A percentile compares a stretch with the other conserved stretches of the same genome.
These are phyloP conservation scores for Nymphicus hollandicus DNA, from an alignment of 2,113 vertebrate species.

Conservation along the genomic window DNA sequence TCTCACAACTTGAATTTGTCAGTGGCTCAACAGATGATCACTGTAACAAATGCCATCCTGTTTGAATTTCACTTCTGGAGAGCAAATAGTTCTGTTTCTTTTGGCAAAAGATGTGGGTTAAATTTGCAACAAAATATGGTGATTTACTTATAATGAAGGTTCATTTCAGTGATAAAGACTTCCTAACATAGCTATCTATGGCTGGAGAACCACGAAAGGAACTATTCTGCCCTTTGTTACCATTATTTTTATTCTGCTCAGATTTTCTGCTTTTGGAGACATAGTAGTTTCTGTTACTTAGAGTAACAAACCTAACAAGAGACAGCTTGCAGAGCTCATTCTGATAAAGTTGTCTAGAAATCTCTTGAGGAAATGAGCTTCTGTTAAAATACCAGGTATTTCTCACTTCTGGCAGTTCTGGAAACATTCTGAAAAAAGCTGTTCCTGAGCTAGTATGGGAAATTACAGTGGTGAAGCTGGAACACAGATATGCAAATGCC, in stretches of 20 bases:
- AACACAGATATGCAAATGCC: background rate
- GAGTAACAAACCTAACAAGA: background rate
- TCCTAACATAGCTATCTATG: background rate
- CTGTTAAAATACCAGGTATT: slow-evolving; percentile 32
- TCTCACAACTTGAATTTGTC: background rate
- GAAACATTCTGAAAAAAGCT: slow-evolving; percentile 14
- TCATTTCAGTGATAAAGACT: slow-evolving; percentile 44
- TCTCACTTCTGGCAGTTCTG: slow-evolving; percentile 13
- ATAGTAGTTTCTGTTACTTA: background rate
- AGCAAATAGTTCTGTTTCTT: slow-evolving; percentile 50
- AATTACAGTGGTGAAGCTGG: background rate
- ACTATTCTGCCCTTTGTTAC: background rate
- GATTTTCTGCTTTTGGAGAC: background rate
- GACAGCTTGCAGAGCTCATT: background rate
- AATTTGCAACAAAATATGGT: slow-evolving; percentile 49
- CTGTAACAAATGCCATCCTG: background rate
- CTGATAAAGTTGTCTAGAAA: background rate
- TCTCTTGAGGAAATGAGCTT: slow-evolving; percentile 1
- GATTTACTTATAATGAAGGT: slow-evolving; percentile 59
- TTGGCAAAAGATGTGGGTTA: slow-evolving; percentile 33
- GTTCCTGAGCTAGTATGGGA: background rate
- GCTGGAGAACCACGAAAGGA: background rate
- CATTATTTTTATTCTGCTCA: background rate
- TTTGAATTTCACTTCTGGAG: slow-evolving; percentile 44
- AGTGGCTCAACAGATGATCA: background rate